Base-by-base conservation (phyloP, 1,140 invertebrate genomes). In the Drosophila serrata region DNA sequence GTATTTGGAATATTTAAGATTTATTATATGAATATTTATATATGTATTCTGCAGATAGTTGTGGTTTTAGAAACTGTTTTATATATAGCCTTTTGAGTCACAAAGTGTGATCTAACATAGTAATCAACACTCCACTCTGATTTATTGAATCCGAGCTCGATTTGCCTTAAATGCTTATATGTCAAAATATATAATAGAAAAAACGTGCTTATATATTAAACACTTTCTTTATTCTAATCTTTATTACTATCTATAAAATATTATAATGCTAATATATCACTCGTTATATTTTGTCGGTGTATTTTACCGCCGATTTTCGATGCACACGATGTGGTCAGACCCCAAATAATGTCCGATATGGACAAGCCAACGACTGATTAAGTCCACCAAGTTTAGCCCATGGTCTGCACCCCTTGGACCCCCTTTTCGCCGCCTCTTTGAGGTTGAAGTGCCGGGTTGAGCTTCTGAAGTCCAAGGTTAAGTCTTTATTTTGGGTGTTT, bases 381-480 rank as follows among this genome's bases (percentile, higher is more conserved):
- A 57, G 63, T 46, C 57, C 27, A 4, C 24, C 35, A 78, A 65
- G 72, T 46, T 55, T 24, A 12, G 55, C 17, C 40, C 60, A n/a
- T 24, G 11, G 49, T 35, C 7, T 22, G 31, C 22, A 4, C 15
- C 39, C 49, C 24, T 43, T 24, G 6, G 22, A 19, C 29, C 40
- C 40, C 24, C 27, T 11, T 22, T 2, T 4, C 19, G 17, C 19
- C 12, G 22, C 13, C 22, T 33, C 27, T 37, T 49, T 37, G 37
- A 68, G 65, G 65, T 42, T 64, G 60, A 69, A 67, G 42, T 49
- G 60, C 51, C 51, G 48, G 48, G 61, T 39, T 65, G 72, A 45
- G 51, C 72, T 75, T 55, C 58, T 65, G 43, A 76, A 81, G 79
- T 81, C 79, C 79, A 82, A 82, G 79, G 79, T 82, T 82, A 82